Evolutionary conservation across 2,797 vertebrate species (phyloP).

Genomic region (Enoplosus armatus): DNA sequence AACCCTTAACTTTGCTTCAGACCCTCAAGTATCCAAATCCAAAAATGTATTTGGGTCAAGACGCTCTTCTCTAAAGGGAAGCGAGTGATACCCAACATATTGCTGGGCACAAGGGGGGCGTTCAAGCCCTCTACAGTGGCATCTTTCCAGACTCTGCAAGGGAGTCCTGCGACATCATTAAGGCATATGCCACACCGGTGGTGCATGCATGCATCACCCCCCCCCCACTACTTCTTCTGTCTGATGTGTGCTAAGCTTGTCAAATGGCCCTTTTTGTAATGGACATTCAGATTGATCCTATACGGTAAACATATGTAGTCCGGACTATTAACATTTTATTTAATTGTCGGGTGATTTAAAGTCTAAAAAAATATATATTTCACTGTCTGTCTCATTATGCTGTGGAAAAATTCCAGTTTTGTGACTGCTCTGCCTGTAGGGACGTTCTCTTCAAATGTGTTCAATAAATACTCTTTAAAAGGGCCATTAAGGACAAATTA

Average conservation of each 20-base stretch:
- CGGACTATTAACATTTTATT: constrained; percentile 8
- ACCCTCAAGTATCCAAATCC: neutral
- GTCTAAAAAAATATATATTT: constrained; percentile 27
- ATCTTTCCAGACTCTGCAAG: neutral
- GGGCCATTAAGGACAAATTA: constrained; percentile 54
- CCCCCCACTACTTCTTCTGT: too few species aligned
- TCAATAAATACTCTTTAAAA: constrained; percentile 62
- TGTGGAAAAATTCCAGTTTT: constrained; percentile 25
- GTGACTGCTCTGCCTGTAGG: constrained; percentile 28
- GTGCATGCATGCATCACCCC: rapidly evolving
- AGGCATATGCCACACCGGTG: neutral
- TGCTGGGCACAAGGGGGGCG: neutral
- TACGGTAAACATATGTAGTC: neutral
- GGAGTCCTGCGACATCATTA: neutral
- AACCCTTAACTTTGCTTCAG: neutral
- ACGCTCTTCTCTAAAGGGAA: neutral
- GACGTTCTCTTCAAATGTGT: constrained; percentile 49
- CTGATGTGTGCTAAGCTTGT: constrained; percentile 1
- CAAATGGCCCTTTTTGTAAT: neutral
- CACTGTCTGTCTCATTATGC: constrained; percentile 15
- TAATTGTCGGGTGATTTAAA: constrained; percentile 28
- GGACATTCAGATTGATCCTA: neutral
- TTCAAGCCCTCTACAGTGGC: neutral
- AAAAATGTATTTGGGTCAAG: neutral
- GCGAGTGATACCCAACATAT: neutral